These are phyloP conservation scores for Nipponacmea schrenckii DNA, from an alignment of 2,888 invertebrate species.

Conservation along the genomic window DNA sequence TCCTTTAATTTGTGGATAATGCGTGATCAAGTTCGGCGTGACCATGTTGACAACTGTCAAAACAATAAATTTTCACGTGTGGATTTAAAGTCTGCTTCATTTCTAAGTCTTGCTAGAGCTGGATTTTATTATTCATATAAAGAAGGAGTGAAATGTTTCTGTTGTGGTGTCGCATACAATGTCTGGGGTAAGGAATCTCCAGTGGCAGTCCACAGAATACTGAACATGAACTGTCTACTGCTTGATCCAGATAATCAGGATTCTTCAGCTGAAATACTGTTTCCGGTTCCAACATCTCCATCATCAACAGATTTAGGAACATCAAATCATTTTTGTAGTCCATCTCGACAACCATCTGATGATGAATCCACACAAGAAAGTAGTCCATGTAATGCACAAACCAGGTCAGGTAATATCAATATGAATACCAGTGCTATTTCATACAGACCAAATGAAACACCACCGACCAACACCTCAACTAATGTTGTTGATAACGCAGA, in stretches of 20 bases:
- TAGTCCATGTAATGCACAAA: background rate
- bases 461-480: background rate
- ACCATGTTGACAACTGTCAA: background rate
- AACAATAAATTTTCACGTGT: background rate
- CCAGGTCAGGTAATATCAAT: background rate
- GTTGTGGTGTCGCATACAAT: background rate
- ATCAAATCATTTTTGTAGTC: background rate
- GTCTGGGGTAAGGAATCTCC: background rate
- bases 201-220: background rate
- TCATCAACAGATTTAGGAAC: background rate
- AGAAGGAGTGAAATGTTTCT: background rate
- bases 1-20: background rate
- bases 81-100: background rate
- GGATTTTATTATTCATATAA: background rate
- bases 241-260: background rate
- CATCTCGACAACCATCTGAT: background rate
- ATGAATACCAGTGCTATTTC: background rate
- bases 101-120: background rate
- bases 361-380: background rate
- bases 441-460: background rate
- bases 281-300: background rate
- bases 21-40: too few relatives aligned
- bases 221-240: background rate
- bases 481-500: background rate
- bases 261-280: background rate